These are phyloP conservation scores for Otus scops DNA, from an alignment of 2,797 vertebrate genomes.

Conservation along the genomic window DNA sequence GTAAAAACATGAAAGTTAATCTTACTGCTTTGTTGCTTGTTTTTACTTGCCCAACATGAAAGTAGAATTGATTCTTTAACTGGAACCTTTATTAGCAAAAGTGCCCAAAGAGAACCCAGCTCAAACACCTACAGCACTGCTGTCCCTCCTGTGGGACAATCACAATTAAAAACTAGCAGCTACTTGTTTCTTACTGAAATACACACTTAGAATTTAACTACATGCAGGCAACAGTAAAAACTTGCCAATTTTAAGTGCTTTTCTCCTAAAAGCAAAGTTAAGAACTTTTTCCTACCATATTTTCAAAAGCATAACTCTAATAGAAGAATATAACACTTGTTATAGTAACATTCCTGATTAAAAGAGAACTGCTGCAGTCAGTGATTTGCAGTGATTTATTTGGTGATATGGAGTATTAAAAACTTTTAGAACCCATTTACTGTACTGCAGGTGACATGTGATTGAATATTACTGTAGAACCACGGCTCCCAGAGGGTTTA, in stretches of 20 bases:
- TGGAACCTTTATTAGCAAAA: neutral
- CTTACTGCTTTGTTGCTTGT: neutral
- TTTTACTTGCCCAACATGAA: neutral
- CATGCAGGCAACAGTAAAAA: neutral
- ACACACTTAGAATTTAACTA: neutral
- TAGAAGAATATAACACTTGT: neutral
- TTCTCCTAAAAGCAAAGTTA: neutral
- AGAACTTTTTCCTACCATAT: neutral
- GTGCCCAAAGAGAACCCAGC: neutral
- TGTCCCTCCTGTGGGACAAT: neutral
- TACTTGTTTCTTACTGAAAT: neutral
- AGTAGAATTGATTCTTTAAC: neutral
- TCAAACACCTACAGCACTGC: rapidly evolving
- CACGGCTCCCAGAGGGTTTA: neutral
- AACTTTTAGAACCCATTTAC: constrained; percentile 2
- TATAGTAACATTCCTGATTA: neutral
- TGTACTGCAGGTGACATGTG: neutral
- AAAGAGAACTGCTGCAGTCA: neutral
- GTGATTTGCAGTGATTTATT: neutral
- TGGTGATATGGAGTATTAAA: neutral
- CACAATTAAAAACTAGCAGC: neutral
- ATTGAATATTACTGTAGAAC: neutral
- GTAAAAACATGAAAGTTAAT: neutral
- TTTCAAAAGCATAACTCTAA: neutral
- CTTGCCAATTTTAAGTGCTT: neutral